Conservation (phyloP, 1,140 invertebrate genomes). For the Heliothis virescens region DNA sequence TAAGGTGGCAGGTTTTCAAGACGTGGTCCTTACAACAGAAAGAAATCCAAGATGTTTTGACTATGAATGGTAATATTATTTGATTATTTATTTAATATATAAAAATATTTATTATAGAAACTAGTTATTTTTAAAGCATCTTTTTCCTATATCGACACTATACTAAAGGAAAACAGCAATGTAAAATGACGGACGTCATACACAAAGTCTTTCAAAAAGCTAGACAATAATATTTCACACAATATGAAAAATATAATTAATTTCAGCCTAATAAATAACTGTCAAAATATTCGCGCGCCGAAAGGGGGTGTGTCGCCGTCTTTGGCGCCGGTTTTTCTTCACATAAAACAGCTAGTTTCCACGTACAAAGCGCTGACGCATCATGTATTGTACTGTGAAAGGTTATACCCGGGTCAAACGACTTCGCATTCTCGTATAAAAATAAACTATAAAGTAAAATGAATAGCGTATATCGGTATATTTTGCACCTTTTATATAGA, state of each 20-base stretch:
- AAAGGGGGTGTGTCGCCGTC: constrained; percentile 7
- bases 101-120: too few relatives aligned
- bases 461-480: background rate
- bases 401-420: constrained; percentile 24
- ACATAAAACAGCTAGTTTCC: constrained; percentile 30
- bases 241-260: constrained; percentile 18
- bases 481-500: background rate
- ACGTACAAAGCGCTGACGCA: constrained; percentile 31
- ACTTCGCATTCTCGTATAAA: constrained; percentile 18
- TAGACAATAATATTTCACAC: background rate
- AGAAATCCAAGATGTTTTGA: too few relatives aligned
- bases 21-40: too few relatives aligned
- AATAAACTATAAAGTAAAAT: constrained; percentile 3
- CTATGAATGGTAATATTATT: too few relatives aligned
- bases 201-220: background rate
- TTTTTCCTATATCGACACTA: too few relatives aligned
- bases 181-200: too few relatives aligned
- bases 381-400: constrained; percentile 35
- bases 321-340: constrained; percentile 10
- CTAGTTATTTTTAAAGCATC: too few relatives aligned
- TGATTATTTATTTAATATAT: too few relatives aligned
- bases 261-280: constrained; percentile 8
- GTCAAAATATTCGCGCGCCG: background rate
- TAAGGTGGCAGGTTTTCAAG: too few relatives aligned
- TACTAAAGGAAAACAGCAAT: too few relatives aligned